Conservation (phyloP, 2,113 vertebrate genomes). For the Nothoprocta perdicaria region DNA sequence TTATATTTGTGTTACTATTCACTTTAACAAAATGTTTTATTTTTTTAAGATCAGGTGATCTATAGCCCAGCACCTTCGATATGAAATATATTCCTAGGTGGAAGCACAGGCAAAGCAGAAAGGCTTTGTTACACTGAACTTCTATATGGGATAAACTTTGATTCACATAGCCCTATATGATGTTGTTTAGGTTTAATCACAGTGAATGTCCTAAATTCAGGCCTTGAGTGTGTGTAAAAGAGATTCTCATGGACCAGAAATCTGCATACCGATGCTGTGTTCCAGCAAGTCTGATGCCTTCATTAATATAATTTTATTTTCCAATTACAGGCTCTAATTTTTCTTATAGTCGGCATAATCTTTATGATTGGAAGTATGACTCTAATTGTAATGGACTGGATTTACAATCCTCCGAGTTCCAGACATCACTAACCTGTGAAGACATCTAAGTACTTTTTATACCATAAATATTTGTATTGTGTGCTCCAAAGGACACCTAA, state of each 20-base stretch:
- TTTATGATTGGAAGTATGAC: constrained; percentile 96
- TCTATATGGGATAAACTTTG: background rate
- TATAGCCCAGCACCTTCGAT: background rate
- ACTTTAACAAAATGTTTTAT: background rate
- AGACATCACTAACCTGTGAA: constrained; percentile 76
- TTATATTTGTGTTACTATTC: background rate
- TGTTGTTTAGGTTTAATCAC: background rate
- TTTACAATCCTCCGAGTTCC: constrained; percentile 87
- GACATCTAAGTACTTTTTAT: constrained; percentile 20
- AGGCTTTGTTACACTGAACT: background rate
- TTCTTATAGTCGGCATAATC: constrained; percentile 88
- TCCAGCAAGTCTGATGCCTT: background rate
- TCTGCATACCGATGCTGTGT: no score
- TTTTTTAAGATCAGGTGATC: background rate
- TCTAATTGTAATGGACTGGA: constrained; percentile 93
- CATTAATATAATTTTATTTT: background rate
- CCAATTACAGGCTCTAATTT: constrained; percentile 85
- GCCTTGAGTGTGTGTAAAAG: background rate
- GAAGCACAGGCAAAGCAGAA: background rate
- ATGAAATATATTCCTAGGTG: background rate
- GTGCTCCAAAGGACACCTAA: constrained; percentile 55
- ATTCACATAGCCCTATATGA: background rate
- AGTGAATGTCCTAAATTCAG: background rate
- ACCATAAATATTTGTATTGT: constrained; percentile 48
- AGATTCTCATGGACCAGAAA: background rate